Evolutionary conservation across 2,888 invertebrate genomes (phyloP).

Genomic region (Gibbula magus): DNA sequence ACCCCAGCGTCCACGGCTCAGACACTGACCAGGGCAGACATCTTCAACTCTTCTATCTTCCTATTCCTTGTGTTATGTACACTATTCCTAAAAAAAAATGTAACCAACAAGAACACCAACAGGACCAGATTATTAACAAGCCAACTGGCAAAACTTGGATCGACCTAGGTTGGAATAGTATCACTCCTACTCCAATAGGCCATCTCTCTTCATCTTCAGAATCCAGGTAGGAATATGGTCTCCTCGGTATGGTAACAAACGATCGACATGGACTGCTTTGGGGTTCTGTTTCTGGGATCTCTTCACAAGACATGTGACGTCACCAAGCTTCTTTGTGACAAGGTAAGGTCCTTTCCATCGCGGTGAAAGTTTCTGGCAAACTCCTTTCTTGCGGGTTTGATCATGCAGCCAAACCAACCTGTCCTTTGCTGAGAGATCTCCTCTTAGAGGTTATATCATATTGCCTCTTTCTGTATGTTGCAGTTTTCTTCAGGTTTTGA

Average conservation of each 20-base stretch:
- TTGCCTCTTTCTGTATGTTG: slow-evolving; percentile 10
- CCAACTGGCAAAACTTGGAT: too few species aligned
- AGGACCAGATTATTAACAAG: too few species aligned
- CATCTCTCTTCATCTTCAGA: not conserved
- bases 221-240: slow-evolving; percentile 33
- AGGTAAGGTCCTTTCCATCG: slow-evolving; percentile 38
- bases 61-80: too few species aligned
- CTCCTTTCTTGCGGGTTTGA: slow-evolving; percentile 29
- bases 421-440: slow-evolving; percentile 10
- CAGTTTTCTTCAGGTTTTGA: not conserved
- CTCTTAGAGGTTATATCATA: slow-evolving; percentile 30
- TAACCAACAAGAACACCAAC: too few species aligned
- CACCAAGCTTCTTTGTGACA: slow-evolving; percentile 32
- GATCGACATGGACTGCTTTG: slow-evolving; percentile 36
- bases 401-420: slow-evolving; percentile 38
- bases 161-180: too few species aligned
- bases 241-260: slow-evolving; percentile 34
- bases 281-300: slow-evolving; percentile 22
- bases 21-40: too few species aligned
- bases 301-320: slow-evolving; percentile 37
- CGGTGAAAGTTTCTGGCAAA: slow-evolving; percentile 33
- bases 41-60: too few species aligned
- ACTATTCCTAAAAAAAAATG: too few species aligned
- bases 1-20: too few species aligned
- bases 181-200: not conserved